Conservation (phyloP, 92 coral and sea anemone species). For the Bergia sp. region DNA sequence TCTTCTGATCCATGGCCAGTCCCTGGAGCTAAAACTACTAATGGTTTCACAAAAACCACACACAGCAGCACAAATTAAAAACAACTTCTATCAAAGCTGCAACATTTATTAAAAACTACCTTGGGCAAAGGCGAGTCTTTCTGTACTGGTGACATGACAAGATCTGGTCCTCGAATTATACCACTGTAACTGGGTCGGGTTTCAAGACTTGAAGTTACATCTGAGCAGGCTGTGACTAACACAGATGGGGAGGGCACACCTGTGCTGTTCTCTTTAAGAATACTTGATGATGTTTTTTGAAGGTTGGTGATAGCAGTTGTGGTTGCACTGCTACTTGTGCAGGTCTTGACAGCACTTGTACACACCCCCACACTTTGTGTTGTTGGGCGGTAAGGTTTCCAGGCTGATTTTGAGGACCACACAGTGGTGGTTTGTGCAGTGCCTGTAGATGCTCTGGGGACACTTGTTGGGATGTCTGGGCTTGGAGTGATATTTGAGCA, state of each 20-base stretch:
- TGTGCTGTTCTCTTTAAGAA: neutral
- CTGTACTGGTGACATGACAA: conserved; percentile 6
- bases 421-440: conserved; percentile 54
- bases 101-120: conserved; percentile 1
- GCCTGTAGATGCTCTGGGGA: conserved; percentile 14
- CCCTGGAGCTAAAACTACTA: neutral
- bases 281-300: neutral
- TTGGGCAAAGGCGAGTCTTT: conserved; percentile 8
- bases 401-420: conserved; percentile 70
- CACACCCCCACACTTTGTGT: conserved; percentile 83
- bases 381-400: conserved; percentile 82
- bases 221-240: neutral
- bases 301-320: conserved; percentile 31
- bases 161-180: conserved; percentile 29
- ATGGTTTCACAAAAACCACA: too few species aligned
- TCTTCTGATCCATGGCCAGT: too few species aligned
- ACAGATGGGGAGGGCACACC: neutral
- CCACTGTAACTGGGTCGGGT: conserved; percentile 39
- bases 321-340: conserved; percentile 58
- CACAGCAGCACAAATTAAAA: neutral
- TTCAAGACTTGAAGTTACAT: neutral
- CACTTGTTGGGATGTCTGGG: conserved; percentile 25
- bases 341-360: conserved; percentile 82
- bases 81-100: neutral
- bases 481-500: conserved; percentile 4